Percentiles rank a stretch among this genome's conserved stretches.
Evolutionary conservation across 1,140 invertebrate species (phyloP).

Genomic region (Trinorchestia longiramus): DNA sequence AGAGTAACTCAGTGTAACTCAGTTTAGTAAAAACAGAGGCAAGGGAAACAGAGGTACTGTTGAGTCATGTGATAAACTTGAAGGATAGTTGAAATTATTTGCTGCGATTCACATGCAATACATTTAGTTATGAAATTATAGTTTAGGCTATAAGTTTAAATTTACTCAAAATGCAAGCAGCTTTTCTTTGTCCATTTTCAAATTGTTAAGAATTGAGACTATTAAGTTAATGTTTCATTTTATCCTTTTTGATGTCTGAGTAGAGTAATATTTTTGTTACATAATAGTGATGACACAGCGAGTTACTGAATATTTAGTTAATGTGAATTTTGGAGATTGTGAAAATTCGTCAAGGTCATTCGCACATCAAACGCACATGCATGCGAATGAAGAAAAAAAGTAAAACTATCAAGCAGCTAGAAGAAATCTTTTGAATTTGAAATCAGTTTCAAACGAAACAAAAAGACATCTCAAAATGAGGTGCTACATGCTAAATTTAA

Average conservation of each 20-base stretch:
- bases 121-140: background rate
- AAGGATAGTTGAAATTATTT: background rate
- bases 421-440: too few relatives aligned
- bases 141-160: background rate
- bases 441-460: too few relatives aligned
- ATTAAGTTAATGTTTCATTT: background rate
- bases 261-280: too few relatives aligned
- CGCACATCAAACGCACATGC: too few relatives aligned
- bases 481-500: too few relatives aligned
- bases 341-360: too few relatives aligned
- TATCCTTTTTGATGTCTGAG: background rate
- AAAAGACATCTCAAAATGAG: too few relatives aligned
- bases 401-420: too few relatives aligned
- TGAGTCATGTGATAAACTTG: background rate
- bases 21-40: background rate
- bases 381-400: too few relatives aligned
- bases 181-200: background rate
- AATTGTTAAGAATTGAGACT: background rate
- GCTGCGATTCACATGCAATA: background rate
- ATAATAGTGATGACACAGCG: too few relatives aligned
- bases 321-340: too few relatives aligned
- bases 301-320: too few relatives aligned
- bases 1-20: background rate
- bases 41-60: background rate
- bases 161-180: background rate